A percentile compares a stretch with the other conserved stretches of the same genome.
phyloP scores from a whole-genome alignment of 92 coral and sea anemone species.

The Porites lobata region DNA sequence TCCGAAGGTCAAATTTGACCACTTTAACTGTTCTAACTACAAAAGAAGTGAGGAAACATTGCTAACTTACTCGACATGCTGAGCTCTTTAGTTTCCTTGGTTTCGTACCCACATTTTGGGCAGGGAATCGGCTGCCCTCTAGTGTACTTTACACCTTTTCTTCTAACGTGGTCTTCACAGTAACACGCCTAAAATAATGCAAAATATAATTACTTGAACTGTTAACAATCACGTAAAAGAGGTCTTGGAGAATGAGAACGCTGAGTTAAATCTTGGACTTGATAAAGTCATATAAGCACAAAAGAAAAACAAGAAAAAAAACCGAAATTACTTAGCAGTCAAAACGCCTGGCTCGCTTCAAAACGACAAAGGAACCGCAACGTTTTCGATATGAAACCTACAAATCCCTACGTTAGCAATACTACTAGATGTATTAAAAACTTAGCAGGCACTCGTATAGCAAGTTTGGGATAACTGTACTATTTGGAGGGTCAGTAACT shows the following conservation, averaged over 20 bases:
- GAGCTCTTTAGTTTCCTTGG: conserved; percentile 95
- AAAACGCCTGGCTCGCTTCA: conserved; percentile 6
- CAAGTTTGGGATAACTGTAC: too few species aligned
- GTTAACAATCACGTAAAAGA: background rate
- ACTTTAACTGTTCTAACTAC: background rate
- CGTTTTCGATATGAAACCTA: background rate
- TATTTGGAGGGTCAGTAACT: too few species aligned
- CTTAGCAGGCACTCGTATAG: too few species aligned
- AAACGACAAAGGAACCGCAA: background rate
- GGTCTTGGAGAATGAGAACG: background rate
- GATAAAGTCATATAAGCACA: background rate
- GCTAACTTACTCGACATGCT: conserved; percentile 96
- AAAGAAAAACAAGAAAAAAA: background rate
- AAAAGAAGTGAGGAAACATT: background rate
- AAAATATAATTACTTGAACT: background rate
- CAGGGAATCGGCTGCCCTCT: conserved; percentile 97
- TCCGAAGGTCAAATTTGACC: conserved; percentile 5
- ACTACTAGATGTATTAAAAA: too few species aligned
- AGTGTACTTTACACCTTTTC: conserved; percentile 92
- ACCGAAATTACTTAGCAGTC: background rate
- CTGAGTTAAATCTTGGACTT: background rate
- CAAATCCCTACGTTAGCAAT: background rate
- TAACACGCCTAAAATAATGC: conserved; percentile 78
- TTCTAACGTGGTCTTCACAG: conserved; percentile 96
- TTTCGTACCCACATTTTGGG: conserved; percentile 95